phyloP scores from a whole-genome alignment of 2,888 invertebrate genomes.

The Platerodrilus igneus region DNA sequence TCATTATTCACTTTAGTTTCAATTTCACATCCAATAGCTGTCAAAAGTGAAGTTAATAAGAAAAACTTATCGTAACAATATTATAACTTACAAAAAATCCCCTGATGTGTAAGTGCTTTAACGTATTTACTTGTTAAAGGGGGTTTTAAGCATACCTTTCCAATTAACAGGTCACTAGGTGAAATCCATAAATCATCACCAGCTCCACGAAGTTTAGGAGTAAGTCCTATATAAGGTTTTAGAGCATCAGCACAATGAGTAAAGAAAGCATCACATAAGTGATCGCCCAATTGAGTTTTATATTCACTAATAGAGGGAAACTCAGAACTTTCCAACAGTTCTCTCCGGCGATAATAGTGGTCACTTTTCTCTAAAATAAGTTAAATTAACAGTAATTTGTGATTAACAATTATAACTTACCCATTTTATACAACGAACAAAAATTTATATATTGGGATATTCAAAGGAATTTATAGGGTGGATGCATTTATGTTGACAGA shows the following conservation, averaged over 20 bases:
- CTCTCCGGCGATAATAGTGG: constrained; percentile 32
- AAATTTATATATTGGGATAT: too few species aligned
- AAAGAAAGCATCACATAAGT: constrained; percentile 42
- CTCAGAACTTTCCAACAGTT: constrained; percentile 28
- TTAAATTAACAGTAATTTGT: constrained; percentile 6
- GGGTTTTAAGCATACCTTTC: constrained; percentile 45
- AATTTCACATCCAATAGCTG: constrained; percentile 40
- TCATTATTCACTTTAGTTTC: constrained; percentile 39
- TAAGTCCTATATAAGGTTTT: constrained; percentile 37
- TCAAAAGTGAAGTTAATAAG: too few species aligned
- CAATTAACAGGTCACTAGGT: constrained; percentile 46
- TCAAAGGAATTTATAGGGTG: too few species aligned
- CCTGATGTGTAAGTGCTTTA: constrained; percentile 45
- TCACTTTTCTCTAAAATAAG: constrained; percentile 32
- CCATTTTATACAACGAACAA: too few species aligned
- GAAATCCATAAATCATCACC: constrained; percentile 45
- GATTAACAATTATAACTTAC: too few species aligned
- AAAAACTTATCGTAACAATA: too few species aligned
- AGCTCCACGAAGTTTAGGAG: constrained; percentile 41
- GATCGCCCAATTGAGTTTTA: constrained; percentile 37
- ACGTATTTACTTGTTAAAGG: constrained; percentile 43
- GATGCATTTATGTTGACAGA: too few species aligned
- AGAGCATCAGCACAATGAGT: constrained; percentile 37
- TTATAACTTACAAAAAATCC: constrained; percentile 41
- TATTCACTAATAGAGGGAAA: constrained; percentile 44